Evolutionary conservation across 2,797 vertebrate species (phyloP).

Genomic region (Microhierax caerulescens): DNA sequence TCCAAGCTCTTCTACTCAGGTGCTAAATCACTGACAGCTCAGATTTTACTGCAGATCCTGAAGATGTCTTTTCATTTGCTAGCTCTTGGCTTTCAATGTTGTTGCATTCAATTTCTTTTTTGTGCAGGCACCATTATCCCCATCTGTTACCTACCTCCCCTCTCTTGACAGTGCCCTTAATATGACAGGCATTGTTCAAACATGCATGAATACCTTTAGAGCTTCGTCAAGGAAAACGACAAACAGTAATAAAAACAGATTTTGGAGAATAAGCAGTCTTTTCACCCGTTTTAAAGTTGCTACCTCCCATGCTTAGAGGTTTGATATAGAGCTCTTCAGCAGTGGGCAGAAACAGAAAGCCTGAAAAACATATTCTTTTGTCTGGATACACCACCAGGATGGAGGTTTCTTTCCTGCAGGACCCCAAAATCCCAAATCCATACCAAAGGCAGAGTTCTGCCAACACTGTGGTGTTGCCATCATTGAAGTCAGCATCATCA

Average conservation of each 20-base stretch:
- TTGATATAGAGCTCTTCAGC: neutral
- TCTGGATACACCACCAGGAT: neutral
- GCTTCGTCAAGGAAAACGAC: neutral
- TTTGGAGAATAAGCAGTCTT: neutral
- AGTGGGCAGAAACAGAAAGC: neutral
- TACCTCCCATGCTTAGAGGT: neutral
- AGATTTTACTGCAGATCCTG: neutral
- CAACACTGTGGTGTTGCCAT: neutral
- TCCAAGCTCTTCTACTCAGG: neutral
- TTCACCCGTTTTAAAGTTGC: neutral
- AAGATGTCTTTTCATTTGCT: neutral
- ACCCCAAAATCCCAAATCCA: neutral
- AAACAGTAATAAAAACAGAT: neutral
- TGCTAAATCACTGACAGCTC: neutral
- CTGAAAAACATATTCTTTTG: neutral
- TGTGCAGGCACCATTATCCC: neutral
- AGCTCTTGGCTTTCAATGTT: neutral
- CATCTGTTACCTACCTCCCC: slow-evolving; percentile 3
- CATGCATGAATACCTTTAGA: neutral
- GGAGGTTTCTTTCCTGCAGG: neutral
- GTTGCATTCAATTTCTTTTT: neutral
- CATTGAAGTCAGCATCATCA: neutral
- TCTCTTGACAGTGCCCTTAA: neutral
- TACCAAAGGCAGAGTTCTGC: neutral
- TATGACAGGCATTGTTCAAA: neutral